Evolutionary conservation across 2,797 vertebrate genomes (phyloP), one percentile per base, ranked within the genome.

Genomic region (Sebastiscus tertius): DNA sequence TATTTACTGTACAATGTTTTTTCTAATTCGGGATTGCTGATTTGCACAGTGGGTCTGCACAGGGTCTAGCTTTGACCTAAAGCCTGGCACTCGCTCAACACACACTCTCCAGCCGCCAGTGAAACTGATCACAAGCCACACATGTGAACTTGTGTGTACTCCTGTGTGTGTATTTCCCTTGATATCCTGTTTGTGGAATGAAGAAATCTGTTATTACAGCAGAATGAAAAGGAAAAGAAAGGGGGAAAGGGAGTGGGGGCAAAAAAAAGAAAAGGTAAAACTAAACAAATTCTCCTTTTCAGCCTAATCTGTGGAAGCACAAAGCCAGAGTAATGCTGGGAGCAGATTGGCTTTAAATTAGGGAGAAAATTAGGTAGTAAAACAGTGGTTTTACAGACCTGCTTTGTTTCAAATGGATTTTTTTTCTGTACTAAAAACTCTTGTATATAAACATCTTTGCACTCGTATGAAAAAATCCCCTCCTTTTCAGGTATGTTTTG

Each of bases 101-200:
- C 78, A 88, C 87, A 91, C 90, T 65, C 46, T 72, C 11, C n/a
- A 24, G 52, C 75, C 9, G 74, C 87, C 80, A 85, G 86, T 79
- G 85, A 88, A 89, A 90, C 83, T 69, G 84, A 91, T 93, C 88
- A 84, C 83, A 87, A 88, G 88, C 80, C 33, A 14, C 77, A 78
- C 82, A 74, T 79, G 85, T 87, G 79, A 85, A 83, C 69, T 12
- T 77, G 63, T 78, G 72, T 80, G 78, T 76, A 31, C 66, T 83
- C 33, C 5, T 71, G 68, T 42, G 77, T 79, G 61, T 71, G 64
- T 69, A 39, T 64, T 86, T 80, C 54, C 46, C 56, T 79, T 68
- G 61, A 88, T 91, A 90, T 92, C 91, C 86, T 92, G 92, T 94
- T 95, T 94, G 89, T 82, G 72, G 80, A 95, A 87, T 87, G 86